Evolutionary conservation across 2,888 invertebrate genomes (phyloP).

Genomic region (Nudaria mundana): DNA sequence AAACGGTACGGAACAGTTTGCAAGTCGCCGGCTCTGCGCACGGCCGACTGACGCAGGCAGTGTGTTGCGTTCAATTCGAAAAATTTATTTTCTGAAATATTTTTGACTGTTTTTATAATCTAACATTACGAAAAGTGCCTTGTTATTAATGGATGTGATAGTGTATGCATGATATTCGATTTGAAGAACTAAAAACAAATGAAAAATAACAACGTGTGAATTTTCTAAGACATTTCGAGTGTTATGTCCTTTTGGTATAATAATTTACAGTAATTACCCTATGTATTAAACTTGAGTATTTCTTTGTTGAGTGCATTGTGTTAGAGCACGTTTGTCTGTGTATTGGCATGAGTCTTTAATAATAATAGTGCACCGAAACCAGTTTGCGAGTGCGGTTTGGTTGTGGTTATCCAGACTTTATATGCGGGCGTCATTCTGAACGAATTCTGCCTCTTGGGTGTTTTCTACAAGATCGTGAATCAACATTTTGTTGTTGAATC

Average conservation of each 20-base stretch:
- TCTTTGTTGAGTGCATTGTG: slow-evolving; percentile 64
- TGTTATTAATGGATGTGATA: slow-evolving; percentile 72
- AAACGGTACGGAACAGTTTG: slow-evolving; percentile 75
- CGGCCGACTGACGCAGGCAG: slow-evolving; percentile 68
- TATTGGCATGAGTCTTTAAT: slow-evolving; percentile 79
- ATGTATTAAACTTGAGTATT: slow-evolving; percentile 46
- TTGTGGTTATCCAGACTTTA: slow-evolving; percentile 73
- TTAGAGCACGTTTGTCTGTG: slow-evolving; percentile 63
- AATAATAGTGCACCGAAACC: slow-evolving; percentile 79
- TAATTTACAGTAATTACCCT: slow-evolving; percentile 54
- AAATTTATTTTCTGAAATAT: slow-evolving; percentile 54
- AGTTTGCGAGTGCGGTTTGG: slow-evolving; percentile 75
- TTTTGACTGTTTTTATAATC: slow-evolving; percentile 57
- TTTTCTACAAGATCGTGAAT: slow-evolving; percentile 33
- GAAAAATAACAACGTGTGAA: slow-evolving; percentile 62
- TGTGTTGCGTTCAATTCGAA: slow-evolving; percentile 69
- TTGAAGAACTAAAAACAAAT: slow-evolving; percentile 47
- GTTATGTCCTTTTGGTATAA: slow-evolving; percentile 78
- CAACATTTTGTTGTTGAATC: slow-evolving; percentile 26
- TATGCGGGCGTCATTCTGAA: slow-evolving; percentile 68
- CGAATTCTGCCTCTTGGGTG: slow-evolving; percentile 52
- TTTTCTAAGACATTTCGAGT: slow-evolving; percentile 53
- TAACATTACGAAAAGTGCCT: slow-evolving; percentile 67
- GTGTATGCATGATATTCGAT: slow-evolving; percentile 70
- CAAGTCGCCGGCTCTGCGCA: slow-evolving; percentile 77